Base-by-base conservation (phyloP, 1,140 invertebrate species). In the Lepeophtheirus salmonis region DNA sequence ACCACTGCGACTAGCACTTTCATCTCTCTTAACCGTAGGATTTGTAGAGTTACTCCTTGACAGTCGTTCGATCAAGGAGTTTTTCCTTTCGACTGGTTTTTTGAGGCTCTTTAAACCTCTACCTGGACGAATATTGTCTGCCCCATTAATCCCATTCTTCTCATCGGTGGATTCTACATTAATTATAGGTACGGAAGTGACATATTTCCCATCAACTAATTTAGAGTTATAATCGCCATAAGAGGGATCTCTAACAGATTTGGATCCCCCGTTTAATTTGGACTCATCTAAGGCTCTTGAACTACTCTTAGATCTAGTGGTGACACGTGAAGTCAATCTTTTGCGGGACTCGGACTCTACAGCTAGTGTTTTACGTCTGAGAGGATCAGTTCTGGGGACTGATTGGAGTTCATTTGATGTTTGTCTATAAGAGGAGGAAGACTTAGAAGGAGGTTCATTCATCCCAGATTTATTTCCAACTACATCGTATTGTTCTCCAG, bases 141-240 rank as follows among this genome's bases (percentile, higher is more conserved):
- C n/a, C 4, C 23, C 57, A 3, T 17, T n/a, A n/a, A 41, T 41
- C 30, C 30, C 30, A 41, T 41, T 41, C 30, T 41, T 41, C 21
- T 60, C 30, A 16, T 50, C 23, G 1, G 30, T 48, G 16, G 23
- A 17, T 20, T 55, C 53, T 14, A 55, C 16, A n/a, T 25, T 60
- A 12, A 60, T 60, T 12, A 61, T 61, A 4, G 59, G 59, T 12
- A 61, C 59, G 1, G 59, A 61, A 6, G 59, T 61, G 17, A 61
- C 59, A 30, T 61, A 61, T 20, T 61, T 61, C 13, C 59, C 59
- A 18, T 61, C 51, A n/a, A 61, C 51, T 13, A 61, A 16, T 16
- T 21, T 24, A 2, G 59, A 61, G 50, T 61, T 48, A 25, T 61
- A 61, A 13, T 61, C 59, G 2, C 57, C 57, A 3, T 49, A 60